Percentiles rank a stretch among this genome's conserved stretches.
phyloP scores from a whole-genome alignment of 2,888 invertebrate species.

The Machimus rusticus region DNA sequence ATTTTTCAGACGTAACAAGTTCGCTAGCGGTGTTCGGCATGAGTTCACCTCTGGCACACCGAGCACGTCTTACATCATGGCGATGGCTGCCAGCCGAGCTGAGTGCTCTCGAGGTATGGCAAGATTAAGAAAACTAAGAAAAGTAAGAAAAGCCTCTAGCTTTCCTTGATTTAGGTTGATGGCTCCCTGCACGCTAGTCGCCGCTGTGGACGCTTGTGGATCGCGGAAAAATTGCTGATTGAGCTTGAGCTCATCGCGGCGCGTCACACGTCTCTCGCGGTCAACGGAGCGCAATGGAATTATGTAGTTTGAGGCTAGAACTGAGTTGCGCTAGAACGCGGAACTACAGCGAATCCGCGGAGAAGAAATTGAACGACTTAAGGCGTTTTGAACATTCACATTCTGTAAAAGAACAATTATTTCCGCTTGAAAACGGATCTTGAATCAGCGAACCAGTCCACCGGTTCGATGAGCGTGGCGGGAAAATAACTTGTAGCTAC shows the following conservation, averaged over 20 bases:
- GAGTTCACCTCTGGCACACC: background rate
- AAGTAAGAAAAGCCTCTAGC: background rate
- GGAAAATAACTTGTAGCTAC: background rate
- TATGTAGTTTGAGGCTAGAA: background rate
- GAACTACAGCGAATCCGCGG: background rate
- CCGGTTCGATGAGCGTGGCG: background rate
- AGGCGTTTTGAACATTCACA: constrained; percentile 8
- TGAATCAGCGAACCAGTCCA: background rate
- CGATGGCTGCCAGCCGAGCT: background rate
- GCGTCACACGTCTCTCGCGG: background rate
- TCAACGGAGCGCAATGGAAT: background rate
- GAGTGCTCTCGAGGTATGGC: background rate
- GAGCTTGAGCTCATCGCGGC: background rate
- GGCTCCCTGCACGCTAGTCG: background rate
- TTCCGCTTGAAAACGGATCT: constrained; percentile 38
- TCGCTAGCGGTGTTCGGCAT: background rate
- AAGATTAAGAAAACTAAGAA: background rate
- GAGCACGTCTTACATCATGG: background rate
- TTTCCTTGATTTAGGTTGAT: background rate
- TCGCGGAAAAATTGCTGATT: background rate
- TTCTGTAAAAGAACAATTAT: constrained; percentile 29
- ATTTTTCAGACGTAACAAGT: background rate
- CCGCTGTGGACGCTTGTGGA: background rate
- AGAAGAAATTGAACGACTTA: background rate
- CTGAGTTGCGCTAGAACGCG: background rate